These are phyloP conservation scores for Gnathonemus longibarbis DNA, from an alignment of 2,113 vertebrate genomes.

Conservation along the genomic window DNA sequence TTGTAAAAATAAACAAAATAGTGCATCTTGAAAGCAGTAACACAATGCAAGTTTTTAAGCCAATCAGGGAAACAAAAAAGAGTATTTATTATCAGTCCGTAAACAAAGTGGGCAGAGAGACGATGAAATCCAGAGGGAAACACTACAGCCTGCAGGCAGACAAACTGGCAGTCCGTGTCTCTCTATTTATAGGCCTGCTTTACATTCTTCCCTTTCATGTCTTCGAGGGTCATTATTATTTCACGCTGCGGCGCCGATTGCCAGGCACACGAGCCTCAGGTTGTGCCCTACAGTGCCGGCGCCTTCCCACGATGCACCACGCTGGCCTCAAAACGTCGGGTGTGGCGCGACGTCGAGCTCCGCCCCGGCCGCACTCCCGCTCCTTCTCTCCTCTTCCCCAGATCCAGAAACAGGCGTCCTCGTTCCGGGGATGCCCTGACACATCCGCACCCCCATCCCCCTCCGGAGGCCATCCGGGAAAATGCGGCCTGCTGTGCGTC, in stretches of 20 bases:
- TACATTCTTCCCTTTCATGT: slow-evolving; percentile 49
- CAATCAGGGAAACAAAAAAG: not conserved
- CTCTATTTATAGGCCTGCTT: slow-evolving; percentile 58
- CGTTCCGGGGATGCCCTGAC: not conserved
- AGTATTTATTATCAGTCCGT: not conserved
- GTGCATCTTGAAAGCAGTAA: not conserved
- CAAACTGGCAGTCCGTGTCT: slow-evolving; percentile 49
- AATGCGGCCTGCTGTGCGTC: not conserved
- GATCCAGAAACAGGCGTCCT: not conserved
- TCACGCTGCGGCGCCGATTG: not conserved
- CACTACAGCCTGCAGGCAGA: slow-evolving; percentile 37
- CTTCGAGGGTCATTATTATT: not conserved
- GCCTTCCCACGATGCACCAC: not conserved
- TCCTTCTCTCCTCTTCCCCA: not conserved
- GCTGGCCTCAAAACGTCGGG: not conserved
- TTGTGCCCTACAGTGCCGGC: not conserved
- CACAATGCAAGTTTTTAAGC: not conserved
- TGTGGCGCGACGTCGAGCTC: not conserved
- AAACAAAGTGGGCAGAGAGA: not conserved
- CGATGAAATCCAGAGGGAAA: slow-evolving; percentile 35
- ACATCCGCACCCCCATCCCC: not conserved
- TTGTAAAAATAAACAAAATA: not conserved
- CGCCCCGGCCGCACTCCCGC: not conserved
- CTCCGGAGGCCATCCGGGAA: not conserved
- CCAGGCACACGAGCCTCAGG: not conserved